Evolutionary conservation across 2,888 invertebrate genomes (phyloP), one percentile per base, ranked within the genome.

Genomic region (Chrysomela aeneicollis): DNA sequence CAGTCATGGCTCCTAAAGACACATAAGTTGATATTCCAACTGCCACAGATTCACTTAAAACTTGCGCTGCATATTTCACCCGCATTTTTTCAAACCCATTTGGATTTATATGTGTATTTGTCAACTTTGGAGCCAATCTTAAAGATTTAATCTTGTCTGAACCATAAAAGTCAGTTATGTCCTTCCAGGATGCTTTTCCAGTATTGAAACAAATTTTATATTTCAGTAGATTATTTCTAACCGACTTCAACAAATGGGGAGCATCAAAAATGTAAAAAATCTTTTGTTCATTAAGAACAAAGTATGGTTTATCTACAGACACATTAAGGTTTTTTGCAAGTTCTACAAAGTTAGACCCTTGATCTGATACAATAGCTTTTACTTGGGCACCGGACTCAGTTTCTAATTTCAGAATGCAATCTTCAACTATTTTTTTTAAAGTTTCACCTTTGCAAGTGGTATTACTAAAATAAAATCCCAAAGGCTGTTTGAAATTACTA

Each of bases 71-170:
- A 42, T 50, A 61, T 61, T 68, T 65, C 8, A 71, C 71, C 51
- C 63, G 61, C 65, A 71, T 73, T 67, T 69, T 73, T 59, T 69
- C 58, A 59, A 73, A 71, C 49, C 63, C 65, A 15, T 26, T 67
- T 1, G 69, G 68, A 46, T 64, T 51, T 42, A 72, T 61, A 63
- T 71, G 72, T 8, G 65, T 37, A 49, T 72, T 66, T 9, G 70
- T 72, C 6, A 72, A 53, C 63, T 68, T 72, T 1, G 69, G 64
- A 10, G 63, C 69, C 18, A 60, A 18, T 57, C 69, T 53, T 15
- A 63, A 26, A 19, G 47, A 32, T 37, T 64, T 61, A 47, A 18
- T 22, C 35, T 69, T 68, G 35, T 72, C 69, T 2, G 52, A 18
- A 9, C 70, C 52, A 63, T 73, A 71, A 35, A 71, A 66, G 54